Percentiles rank a stretch among this genome's conserved stretches.
Conservation (phyloP, 2,113 vertebrate species). For the Malurus melanocephalus region DNA sequence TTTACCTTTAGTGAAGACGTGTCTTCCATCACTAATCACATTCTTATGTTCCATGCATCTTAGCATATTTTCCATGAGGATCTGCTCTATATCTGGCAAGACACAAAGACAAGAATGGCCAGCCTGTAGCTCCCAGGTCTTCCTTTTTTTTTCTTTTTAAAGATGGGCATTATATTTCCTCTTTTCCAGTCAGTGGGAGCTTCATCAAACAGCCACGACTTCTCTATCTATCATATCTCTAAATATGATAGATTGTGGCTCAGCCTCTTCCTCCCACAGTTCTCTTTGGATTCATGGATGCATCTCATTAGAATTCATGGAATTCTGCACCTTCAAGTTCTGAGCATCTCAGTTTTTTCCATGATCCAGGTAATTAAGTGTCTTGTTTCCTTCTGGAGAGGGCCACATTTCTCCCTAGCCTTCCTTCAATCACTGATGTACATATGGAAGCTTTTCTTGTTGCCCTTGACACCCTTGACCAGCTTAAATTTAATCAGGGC, state of each 20-base stretch:
- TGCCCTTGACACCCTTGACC: rapidly evolving
- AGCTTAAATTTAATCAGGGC: not conserved
- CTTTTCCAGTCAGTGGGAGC: not conserved
- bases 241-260: not conserved
- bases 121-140: not conserved
- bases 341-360: not conserved
- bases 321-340: not conserved
- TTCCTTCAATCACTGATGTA: not conserved
- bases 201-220: not conserved
- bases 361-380: not conserved
- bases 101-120: not conserved
- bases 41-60: not conserved
- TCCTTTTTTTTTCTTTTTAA: not conserved
- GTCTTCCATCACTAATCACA: not conserved
- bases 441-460: rapidly evolving
- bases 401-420: not conserved
- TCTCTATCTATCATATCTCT: not conserved
- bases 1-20: not conserved
- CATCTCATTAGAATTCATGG: not conserved
- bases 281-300: not conserved
- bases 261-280: not conserved
- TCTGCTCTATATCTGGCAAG: not conserved
- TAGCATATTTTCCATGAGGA: not conserved
- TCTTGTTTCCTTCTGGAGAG: not conserved
- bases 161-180: not conserved